phyloP scores from a whole-genome alignment of 1,140 invertebrate genomes.

The roundworm (Caenorhabditis elegans) region DNA sequence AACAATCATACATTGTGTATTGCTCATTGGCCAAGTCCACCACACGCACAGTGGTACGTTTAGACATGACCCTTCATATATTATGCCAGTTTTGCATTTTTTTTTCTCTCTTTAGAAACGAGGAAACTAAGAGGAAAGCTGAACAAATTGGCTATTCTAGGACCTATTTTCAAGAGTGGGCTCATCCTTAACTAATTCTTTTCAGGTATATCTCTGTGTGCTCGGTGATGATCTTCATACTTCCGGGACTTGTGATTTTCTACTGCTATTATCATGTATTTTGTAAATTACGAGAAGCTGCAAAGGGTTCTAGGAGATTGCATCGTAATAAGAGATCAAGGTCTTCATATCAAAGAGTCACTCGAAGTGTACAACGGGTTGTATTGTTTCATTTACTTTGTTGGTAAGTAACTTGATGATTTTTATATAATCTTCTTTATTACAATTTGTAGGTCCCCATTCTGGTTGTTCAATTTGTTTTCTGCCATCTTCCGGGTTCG shows the following conservation, averaged over 20 bases:
- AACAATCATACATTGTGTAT: slow-evolving; percentile 59
- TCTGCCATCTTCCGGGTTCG: slow-evolving; percentile 61
- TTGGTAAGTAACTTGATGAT: slow-evolving; percentile 51
- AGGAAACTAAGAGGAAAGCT: neutral
- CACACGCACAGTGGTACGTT: slow-evolving; percentile 58
- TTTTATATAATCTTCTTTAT: too few species aligned
- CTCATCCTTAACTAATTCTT: too few species aligned
- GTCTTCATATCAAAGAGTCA: slow-evolving; percentile 64
- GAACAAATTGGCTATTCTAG: neutral
- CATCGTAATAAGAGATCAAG: slow-evolving; percentile 44
- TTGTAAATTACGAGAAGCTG: slow-evolving; percentile 62
- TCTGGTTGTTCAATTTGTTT: slow-evolving; percentile 66
- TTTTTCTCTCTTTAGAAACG: neutral
- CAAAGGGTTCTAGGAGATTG: slow-evolving; percentile 47
- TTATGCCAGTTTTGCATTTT: neutral
- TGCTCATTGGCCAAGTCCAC: slow-evolving; percentile 62
- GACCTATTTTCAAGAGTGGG: too few species aligned
- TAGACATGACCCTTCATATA: neutral
- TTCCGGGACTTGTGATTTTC: slow-evolving; percentile 58
- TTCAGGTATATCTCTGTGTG: slow-evolving; percentile 64
- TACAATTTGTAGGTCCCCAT: slow-evolving; percentile 63
- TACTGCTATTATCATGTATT: slow-evolving; percentile 66
- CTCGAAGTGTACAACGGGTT: slow-evolving; percentile 64
- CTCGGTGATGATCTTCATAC: slow-evolving; percentile 62
- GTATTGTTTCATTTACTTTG: slow-evolving; percentile 65